These are phyloP conservation scores for Bos javanicus DNA, from an alignment of 2,113 vertebrate species.

Conservation along the genomic window DNA sequence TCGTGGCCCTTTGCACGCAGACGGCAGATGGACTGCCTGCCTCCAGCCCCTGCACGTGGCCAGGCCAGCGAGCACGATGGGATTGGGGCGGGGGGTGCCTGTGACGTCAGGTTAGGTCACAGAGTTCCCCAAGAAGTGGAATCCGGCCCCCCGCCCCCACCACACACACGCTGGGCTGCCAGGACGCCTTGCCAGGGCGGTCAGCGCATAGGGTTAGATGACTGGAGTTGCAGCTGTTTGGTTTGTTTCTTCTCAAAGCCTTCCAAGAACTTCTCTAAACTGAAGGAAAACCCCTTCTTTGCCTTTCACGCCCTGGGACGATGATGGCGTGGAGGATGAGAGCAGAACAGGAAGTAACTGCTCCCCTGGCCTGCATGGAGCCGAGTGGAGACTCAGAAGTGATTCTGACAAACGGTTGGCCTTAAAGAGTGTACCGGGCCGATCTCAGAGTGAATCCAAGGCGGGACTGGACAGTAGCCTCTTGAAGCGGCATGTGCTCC, in stretches of 20 bases:
- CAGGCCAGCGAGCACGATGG: rapidly evolving
- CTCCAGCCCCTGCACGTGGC: not conserved
- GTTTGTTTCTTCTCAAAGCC: not conserved
- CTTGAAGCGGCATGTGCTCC: not conserved
- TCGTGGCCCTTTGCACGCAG: not conserved
- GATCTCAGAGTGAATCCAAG: not conserved
- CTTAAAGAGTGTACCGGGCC: not conserved
- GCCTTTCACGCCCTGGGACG: not conserved
- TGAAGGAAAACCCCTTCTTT: not conserved
- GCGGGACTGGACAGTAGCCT: not conserved
- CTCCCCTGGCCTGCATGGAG: not conserved
- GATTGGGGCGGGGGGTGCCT: rapidly evolving
- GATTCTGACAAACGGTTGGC: not conserved
- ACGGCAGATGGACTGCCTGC: not conserved
- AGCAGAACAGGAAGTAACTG: not conserved
- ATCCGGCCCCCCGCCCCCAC: rapidly evolving
- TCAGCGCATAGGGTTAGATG: rapidly evolving
- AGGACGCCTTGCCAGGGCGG: not conserved
- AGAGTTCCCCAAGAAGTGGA: not conserved
- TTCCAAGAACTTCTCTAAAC: not conserved
- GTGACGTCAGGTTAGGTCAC: not conserved
- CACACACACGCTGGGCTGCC: rapidly evolving
- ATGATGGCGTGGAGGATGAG: rapidly evolving
- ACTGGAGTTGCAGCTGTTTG: not conserved
- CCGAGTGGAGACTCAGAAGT: not conserved